Percentiles rank a stretch among this genome's conserved stretches.
Conservation (phyloP, 2,113 vertebrate genomes). For the Sphyrna mokarran region DNA sequence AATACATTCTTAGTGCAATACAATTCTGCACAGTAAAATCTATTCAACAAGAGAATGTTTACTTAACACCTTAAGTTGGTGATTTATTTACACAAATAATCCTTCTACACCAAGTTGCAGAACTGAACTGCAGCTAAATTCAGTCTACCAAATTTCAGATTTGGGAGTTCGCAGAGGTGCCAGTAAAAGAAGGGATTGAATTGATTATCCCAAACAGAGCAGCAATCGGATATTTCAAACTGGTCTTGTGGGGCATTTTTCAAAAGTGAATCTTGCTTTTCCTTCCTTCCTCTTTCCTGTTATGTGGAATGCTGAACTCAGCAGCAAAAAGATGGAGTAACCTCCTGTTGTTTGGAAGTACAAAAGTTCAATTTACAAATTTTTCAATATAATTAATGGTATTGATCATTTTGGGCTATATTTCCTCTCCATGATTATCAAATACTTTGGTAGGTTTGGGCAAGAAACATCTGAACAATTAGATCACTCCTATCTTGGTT, state of each 20-base stretch:
- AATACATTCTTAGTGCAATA: not conserved
- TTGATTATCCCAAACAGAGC: slow-evolving; percentile 6
- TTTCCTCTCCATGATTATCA: not conserved
- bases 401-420: not conserved
- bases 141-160: not conserved
- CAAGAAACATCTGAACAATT: not conserved
- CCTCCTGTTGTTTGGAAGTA: not conserved
- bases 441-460: not conserved
- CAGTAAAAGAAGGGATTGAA: not conserved
- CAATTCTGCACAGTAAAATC: not conserved
- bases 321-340: not conserved
- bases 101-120: not conserved
- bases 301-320: not conserved
- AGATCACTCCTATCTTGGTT: not conserved
- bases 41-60: not conserved
- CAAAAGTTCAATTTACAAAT: not conserved
- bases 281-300: slow-evolving; percentile 24
- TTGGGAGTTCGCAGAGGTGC: not conserved
- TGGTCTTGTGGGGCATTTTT: not conserved
- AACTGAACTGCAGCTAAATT: not conserved
- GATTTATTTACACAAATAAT: not conserved
- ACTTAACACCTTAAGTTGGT: not conserved
- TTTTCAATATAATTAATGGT: not conserved
- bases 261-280: not conserved
- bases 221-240: not conserved